Conservation (phyloP, 2,888 invertebrate species). For the Agrotis exclamationis region DNA sequence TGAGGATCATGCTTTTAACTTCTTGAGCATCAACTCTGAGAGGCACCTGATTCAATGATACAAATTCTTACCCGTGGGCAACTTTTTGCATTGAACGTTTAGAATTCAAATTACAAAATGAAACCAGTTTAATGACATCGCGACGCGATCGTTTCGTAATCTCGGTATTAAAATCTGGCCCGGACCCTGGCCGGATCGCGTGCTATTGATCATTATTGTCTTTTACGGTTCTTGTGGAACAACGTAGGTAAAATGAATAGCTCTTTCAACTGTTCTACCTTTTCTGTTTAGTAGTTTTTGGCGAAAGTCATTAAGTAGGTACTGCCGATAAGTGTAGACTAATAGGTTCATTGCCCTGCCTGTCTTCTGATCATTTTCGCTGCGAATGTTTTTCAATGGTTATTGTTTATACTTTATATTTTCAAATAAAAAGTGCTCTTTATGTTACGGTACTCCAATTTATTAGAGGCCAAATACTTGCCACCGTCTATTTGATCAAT, state of each 20-base stretch:
- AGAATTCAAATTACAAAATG: conserved; percentile 68
- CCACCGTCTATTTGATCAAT: conserved; percentile 14
- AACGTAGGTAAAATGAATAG: conserved; percentile 81
- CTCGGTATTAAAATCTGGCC: conserved; percentile 77
- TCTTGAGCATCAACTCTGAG: conserved; percentile 15
- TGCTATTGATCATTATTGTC: conserved; percentile 80
- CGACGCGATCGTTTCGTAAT: conserved; percentile 72
- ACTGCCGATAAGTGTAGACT: conserved; percentile 39
- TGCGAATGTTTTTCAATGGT: not conserved
- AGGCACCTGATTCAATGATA: conserved; percentile 14
- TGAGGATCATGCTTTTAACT: conserved; percentile 37
- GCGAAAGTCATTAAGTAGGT: conserved; percentile 56
- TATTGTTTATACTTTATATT: not conserved
- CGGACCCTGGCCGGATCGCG: conserved; percentile 68
- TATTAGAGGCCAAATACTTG: not conserved
- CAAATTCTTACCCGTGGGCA: conserved; percentile 2
- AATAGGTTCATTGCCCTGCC: conserved; percentile 19
- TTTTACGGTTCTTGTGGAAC: conserved; percentile 80
- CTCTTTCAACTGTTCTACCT: conserved; percentile 72
- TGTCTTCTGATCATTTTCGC: not conserved
- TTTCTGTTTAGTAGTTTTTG: conserved; percentile 66
- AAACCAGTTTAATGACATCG: conserved; percentile 74
- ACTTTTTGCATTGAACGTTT: conserved; percentile 28
- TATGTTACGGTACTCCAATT: not conserved
- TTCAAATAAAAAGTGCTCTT: not conserved